These are phyloP conservation scores for Pipistrellus nathusii DNA, from an alignment of 2,797 vertebrate genomes.

Conservation along the genomic window DNA sequence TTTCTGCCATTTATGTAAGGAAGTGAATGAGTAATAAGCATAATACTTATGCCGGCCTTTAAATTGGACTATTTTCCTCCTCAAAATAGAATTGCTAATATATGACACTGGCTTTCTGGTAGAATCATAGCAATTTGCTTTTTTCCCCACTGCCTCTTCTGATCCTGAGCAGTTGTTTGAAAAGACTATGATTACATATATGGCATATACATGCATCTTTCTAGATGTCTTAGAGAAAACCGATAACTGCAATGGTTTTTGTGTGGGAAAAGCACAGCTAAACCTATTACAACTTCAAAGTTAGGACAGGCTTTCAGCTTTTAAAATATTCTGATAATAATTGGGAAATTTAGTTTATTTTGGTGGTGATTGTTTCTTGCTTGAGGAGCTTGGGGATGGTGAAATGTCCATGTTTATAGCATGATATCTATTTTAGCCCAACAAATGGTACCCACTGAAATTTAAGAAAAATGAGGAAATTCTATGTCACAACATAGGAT, in stretches of 20 bases:
- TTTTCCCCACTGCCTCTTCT: slow-evolving; percentile 41
- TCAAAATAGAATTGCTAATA: slow-evolving; percentile 27
- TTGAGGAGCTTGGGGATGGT: background rate
- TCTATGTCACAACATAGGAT: background rate
- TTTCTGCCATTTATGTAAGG: slow-evolving; percentile 19
- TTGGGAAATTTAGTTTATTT: background rate
- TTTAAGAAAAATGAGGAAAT: background rate
- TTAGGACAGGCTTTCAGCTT: background rate
- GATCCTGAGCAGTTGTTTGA: background rate
- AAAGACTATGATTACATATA: slow-evolving; percentile 11
- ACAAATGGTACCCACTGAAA: background rate
- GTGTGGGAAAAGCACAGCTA: background rate
- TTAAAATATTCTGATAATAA: background rate
- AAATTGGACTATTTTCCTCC: slow-evolving; percentile 43
- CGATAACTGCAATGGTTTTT: background rate
- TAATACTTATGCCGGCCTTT: slow-evolving; percentile 41
- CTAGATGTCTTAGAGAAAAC: slow-evolving; percentile 33
- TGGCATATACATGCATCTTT: background rate
- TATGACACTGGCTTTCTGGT: background rate
- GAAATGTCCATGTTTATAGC: background rate
- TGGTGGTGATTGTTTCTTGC: background rate
- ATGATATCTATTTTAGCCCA: slow-evolving; percentile 14
- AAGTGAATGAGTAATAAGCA: slow-evolving; percentile 13
- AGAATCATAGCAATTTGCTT: background rate
- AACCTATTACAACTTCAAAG: background rate